Evolutionary conservation across 2,888 invertebrate genomes (phyloP), one percentile per base, ranked within the genome.

Genomic region (Archips crataeganus): DNA sequence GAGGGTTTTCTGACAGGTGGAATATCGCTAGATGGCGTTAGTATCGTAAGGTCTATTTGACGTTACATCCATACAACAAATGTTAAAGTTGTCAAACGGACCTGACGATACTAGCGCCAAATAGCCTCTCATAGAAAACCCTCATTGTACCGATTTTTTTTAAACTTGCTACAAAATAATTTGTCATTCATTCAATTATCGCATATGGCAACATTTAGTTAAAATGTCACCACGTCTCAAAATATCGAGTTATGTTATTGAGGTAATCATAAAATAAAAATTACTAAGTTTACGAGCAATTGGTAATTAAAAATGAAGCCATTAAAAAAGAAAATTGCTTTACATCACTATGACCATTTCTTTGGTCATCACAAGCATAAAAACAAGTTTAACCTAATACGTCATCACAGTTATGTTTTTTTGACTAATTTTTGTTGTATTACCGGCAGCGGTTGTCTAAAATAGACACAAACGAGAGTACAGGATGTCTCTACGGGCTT

Each of bases 221-320:
- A 95, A 94, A 91, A 97, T 97, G 97, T 95, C 96, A 93, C 96
- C 96, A 85, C 96, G 96, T 93, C 95, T 97, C 82, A 96, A 96
- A 95, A 96, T 97, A 92, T 96, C 96, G 78, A 95, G 95, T 77
- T 96, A 95, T 91, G 95, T 97, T 84, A 93, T 97, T 80, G 95
- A 97, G 95, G 97, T 97, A 95, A 95, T 93, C 79, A 85, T 84
- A 69, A 69, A 63, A 23, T 63, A n/a, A 39, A 69, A 51, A 64
- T 34, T 32, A n/a, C 23, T 64, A 42, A 59, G 64, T 9, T 39
- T 34, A 32, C 11, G n/a, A 8, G 15, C 5, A 64, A 59, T 68
- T 63, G 1, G 8, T 5, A 9, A 36, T 57, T n/a, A 3, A 13
- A 63, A 63, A 67, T 23, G 2, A 62, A 47, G 5, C n/a, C 32